These are phyloP conservation scores for Semnopithecus entellus DNA, from an alignment of 2,113 vertebrate genomes.

Conservation along the genomic window DNA sequence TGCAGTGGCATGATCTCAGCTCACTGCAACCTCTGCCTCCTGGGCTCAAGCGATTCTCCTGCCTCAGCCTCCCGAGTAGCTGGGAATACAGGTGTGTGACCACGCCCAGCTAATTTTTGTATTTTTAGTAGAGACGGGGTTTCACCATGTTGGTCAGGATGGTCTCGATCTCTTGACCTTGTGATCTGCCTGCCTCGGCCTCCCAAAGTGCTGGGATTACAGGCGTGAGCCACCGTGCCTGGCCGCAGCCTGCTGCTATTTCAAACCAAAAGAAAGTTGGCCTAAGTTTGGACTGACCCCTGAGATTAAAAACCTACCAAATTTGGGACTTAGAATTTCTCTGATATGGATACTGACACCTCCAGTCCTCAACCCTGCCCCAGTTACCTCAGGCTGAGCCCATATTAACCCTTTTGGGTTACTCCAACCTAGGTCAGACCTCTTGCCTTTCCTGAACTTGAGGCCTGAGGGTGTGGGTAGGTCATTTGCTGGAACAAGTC, in stretches of 20 bases:
- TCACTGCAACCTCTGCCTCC: too few relatives aligned
- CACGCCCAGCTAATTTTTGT: too few relatives aligned
- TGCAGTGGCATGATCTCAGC: too few relatives aligned
- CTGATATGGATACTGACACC: not conserved
- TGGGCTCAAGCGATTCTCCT: too few relatives aligned
- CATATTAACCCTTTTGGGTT: not conserved
- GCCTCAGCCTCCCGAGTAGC: too few relatives aligned
- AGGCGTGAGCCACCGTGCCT: too few relatives aligned
- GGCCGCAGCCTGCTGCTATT: not conserved
- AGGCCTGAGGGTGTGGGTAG: not conserved
- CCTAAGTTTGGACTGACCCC: not conserved
- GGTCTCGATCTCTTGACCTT: too few relatives aligned
- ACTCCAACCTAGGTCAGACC: not conserved
- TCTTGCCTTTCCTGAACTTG: not conserved
- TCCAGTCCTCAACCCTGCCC: accelerated
- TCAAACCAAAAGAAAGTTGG: not conserved
- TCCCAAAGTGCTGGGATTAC: too few relatives aligned
- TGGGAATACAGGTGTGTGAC: too few relatives aligned
- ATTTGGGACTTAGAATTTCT: not conserved
- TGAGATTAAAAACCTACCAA: not conserved
- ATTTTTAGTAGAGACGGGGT: too few relatives aligned
- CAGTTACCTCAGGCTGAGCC: not conserved
- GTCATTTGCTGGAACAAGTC: not conserved
- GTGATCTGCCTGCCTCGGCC: too few relatives aligned
- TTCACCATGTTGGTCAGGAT: too few relatives aligned